Conservation (phyloP, 1,140 invertebrate species). For the Plutomurus gul region DNA sequence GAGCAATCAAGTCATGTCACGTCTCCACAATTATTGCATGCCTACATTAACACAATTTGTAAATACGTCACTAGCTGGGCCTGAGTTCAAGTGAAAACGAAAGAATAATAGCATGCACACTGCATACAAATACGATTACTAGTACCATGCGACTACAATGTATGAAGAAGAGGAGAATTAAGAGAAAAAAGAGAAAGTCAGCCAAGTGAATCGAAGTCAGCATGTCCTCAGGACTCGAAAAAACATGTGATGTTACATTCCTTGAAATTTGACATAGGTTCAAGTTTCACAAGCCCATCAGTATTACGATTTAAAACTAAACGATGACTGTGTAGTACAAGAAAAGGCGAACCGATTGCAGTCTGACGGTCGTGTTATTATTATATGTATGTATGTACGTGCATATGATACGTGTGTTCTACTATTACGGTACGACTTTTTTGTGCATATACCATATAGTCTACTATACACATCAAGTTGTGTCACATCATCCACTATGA, state of each 20-base stretch:
- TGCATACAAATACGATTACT: neutral
- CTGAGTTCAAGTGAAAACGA: neutral
- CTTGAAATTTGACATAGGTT: constrained; percentile 5
- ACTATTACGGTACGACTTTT: neutral
- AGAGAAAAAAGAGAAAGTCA: constrained; percentile 24
- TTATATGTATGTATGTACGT: neutral
- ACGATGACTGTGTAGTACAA: neutral
- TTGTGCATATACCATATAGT: too few species aligned
- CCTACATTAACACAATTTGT: constrained; percentile 1
- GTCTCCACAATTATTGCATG: constrained; percentile 16
- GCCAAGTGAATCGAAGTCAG: neutral
- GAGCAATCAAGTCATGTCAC: constrained; percentile 3
- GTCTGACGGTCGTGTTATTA: too few species aligned
- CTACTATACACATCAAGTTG: too few species aligned
- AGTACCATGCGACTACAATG: too few species aligned
- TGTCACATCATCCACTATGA: too few species aligned
- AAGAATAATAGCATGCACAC: constrained; percentile 9
- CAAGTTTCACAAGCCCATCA: neutral
- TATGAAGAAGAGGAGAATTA: too few species aligned
- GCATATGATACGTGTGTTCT: neutral
- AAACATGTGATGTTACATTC: constrained; percentile 26
- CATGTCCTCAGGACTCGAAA: constrained; percentile 1
- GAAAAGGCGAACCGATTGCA: neutral
- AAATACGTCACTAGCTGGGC: constrained; percentile 25
- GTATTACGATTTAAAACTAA: neutral